phyloP scores from a whole-genome alignment of 2,888 invertebrate species.

The Caradrina kadenii region DNA sequence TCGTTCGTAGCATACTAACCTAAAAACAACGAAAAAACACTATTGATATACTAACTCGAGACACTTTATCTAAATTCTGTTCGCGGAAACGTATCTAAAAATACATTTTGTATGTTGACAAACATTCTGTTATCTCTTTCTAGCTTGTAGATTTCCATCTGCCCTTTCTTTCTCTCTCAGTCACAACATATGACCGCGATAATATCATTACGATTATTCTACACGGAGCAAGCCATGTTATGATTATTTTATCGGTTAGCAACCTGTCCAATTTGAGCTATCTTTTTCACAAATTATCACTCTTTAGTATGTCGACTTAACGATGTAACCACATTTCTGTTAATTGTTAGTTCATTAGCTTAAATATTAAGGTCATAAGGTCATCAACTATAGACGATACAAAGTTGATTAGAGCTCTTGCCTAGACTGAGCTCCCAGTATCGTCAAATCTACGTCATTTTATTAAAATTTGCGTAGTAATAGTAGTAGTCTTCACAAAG shows the following conservation, averaged over 20 bases:
- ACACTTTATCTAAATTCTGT: constrained; percentile 45
- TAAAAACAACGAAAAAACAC: constrained; percentile 29
- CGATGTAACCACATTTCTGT: neutral
- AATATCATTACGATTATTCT: neutral
- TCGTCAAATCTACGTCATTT: too few relatives aligned
- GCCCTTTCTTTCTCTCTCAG: constrained; percentile 26
- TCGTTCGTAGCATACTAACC: constrained; percentile 42
- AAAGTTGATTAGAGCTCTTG: neutral
- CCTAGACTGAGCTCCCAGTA: neutral
- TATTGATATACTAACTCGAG: constrained; percentile 38
- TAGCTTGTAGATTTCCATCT: neutral
- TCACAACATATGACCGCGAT: constrained; percentile 35
- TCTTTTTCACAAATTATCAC: constrained; percentile 10
- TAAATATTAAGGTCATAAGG: neutral
- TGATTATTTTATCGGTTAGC: constrained; percentile 2
- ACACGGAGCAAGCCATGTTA: too few relatives aligned
- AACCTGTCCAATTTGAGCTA: constrained; percentile 12
- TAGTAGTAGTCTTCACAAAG: too few relatives aligned
- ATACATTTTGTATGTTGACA: constrained; percentile 51
- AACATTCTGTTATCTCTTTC: constrained; percentile 52
- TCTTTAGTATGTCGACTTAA: neutral
- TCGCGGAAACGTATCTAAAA: constrained; percentile 54
- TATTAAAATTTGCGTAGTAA: too few relatives aligned
- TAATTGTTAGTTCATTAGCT: constrained; percentile 1
- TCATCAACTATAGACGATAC: constrained; percentile 8